These are phyloP conservation scores for Cryptomyrus ogoouensis DNA, from an alignment of 2,113 vertebrate genomes.

Conservation along the genomic window DNA sequence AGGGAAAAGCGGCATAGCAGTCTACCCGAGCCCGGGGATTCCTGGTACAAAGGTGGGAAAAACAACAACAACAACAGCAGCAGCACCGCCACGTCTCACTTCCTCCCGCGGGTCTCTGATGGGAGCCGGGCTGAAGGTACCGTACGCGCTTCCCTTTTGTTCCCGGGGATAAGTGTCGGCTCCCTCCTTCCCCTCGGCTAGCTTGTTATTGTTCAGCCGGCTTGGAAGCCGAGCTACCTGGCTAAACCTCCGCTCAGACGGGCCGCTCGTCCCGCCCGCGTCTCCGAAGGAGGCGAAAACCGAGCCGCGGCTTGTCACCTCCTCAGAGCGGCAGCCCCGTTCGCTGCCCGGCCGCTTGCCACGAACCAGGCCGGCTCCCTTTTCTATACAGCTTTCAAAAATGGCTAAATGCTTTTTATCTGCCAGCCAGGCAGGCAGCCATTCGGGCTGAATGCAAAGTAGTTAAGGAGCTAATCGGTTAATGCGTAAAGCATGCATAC, in stretches of 20 bases:
- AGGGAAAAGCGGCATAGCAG: conserved; percentile 5
- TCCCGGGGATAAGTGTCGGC: background rate
- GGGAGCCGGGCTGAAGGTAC: background rate
- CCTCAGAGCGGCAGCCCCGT: background rate
- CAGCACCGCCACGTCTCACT: background rate
- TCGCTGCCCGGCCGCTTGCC: background rate
- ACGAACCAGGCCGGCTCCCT: background rate
- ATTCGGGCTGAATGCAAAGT: background rate
- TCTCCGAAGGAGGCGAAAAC: background rate
- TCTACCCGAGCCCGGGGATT: conserved; percentile 19
- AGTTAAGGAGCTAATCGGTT: background rate
- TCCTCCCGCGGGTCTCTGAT: background rate
- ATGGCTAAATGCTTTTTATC: conserved; percentile 4
- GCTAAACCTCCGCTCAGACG: background rate
- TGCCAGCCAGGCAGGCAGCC: background rate
- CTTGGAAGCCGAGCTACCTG: background rate
- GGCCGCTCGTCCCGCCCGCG: background rate
- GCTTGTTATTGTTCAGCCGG: background rate
- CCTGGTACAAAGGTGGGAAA: background rate
- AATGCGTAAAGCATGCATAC: background rate
- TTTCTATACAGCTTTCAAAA: background rate
- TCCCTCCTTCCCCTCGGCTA: background rate
- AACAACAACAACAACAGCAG: background rate
- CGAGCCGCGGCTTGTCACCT: background rate
- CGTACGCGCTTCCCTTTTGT: background rate